Conservation (phyloP, 2,888 invertebrate genomes). For the Petrolisthes manimaculis region DNA sequence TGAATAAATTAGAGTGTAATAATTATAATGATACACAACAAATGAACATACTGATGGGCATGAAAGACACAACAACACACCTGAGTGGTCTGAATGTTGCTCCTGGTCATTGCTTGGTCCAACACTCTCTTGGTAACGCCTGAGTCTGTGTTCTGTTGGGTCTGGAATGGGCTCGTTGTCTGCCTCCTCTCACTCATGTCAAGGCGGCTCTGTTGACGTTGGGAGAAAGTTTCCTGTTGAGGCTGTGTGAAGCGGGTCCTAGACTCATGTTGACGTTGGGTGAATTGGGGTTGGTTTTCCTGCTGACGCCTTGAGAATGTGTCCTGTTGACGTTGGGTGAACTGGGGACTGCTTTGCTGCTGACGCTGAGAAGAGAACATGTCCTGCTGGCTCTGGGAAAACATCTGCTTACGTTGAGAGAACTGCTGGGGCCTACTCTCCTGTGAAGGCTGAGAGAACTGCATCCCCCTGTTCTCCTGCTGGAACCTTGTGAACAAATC, state of each 20-base stretch:
- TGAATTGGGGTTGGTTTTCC: neutral
- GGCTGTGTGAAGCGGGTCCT: neutral
- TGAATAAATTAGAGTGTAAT: too few relatives aligned
- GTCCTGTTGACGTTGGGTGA: neutral
- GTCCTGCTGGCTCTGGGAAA: neutral
- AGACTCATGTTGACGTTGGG: neutral
- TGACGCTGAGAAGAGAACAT: slow-evolving; percentile 8
- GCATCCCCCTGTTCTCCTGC: neutral
- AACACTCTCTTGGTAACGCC: too few relatives aligned
- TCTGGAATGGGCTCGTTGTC: too few relatives aligned
- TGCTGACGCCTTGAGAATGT: neutral
- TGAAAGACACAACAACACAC: too few relatives aligned
- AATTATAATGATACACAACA: too few relatives aligned
- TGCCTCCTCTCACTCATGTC: too few relatives aligned
- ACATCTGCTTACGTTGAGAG: neutral
- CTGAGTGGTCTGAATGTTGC: too few relatives aligned
- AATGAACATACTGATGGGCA: too few relatives aligned
- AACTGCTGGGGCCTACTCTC: neutral
- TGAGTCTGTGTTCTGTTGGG: too few relatives aligned
- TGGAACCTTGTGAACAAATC: neutral
- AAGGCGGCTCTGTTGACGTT: neutral
- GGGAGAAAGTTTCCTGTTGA: neutral
- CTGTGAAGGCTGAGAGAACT: neutral
- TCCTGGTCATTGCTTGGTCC: too few relatives aligned
- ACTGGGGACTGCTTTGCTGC: neutral